These are phyloP conservation scores for Nebria brevicollis DNA, from an alignment of 2,888 invertebrate genomes.

Conservation along the genomic window DNA sequence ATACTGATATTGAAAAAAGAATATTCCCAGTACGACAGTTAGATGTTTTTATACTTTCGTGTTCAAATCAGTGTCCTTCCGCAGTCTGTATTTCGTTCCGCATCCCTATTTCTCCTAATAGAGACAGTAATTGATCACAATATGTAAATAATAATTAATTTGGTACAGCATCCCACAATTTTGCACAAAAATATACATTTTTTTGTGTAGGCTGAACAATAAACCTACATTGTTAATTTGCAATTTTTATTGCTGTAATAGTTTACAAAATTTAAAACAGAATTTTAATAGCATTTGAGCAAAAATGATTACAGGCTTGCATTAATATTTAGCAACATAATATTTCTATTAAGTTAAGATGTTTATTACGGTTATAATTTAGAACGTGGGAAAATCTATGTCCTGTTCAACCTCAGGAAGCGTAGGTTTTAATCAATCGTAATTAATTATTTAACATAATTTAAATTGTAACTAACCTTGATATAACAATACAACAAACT, in stretches of 20 bases:
- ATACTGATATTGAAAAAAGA: neutral
- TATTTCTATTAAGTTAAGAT: too few relatives aligned
- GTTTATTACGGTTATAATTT: neutral
- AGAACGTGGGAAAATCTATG: conserved; percentile 35
- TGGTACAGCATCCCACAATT: neutral
- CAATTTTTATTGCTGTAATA: neutral
- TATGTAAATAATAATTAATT: neutral
- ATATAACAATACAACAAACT: conserved; percentile 28
- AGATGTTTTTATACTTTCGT: neutral
- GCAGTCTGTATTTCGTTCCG: conserved; percentile 27
- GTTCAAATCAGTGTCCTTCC: conserved; percentile 32
- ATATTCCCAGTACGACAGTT: neutral
- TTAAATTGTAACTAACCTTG: conserved; percentile 35
- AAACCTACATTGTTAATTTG: neutral
- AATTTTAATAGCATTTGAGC: too few relatives aligned
- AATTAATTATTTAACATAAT: conserved; percentile 34
- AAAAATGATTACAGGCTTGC: too few relatives aligned
- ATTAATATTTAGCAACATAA: too few relatives aligned
- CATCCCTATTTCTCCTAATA: conserved; percentile 41
- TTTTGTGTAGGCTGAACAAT: neutral
- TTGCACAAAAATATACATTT: neutral
- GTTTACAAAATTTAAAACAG: too few relatives aligned
- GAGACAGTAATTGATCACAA: conserved; percentile 16
- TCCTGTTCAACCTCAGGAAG: conserved; percentile 20
- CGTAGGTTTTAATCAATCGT: conserved; percentile 27